Evolutionary conservation across 2,888 invertebrate genomes (phyloP), one percentile per base, ranked within the genome.

Genomic region (Morpho helenor): DNA sequence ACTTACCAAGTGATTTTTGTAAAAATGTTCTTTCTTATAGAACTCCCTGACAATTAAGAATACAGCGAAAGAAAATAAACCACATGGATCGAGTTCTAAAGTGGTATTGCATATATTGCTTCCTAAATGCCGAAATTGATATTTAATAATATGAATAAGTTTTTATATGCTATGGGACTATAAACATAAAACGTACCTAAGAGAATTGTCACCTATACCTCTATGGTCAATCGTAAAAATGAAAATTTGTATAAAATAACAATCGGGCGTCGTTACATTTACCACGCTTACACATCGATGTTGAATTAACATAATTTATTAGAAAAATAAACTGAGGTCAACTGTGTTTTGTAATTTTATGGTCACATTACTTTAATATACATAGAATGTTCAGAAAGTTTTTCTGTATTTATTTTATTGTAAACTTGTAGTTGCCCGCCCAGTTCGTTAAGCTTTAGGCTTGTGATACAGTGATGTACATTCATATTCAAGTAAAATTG

Each of bases 281-380:
- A 53, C 51, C 10, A 53, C 41, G 45, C 44, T 51, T 56, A 56
- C 56, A 60, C 56, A 23, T 52, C 31, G 41, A 56, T 49, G 51
- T 44, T 42, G 16, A 16, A 61, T 61, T 51, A 46, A 50, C 56
- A 61, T 61, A 59, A 61, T 62, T 62, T 62, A 45, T 56, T 54
- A 41, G 8, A 40, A 48, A 52, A 43, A 53, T 48, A 39, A 52
- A 45, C 56, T 51, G 44, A 53, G 48, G 42, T 48, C 56, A 45
- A 51, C 7, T 41, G 42, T 41, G 48, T 10, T 44, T 47, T 52
- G 51, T 49, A 48, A 41, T 54, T 54, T 54, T 54, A 54, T 54
- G 23, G 54, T 41, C 41, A n/a, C 54, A 23, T 54, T 48, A 48
- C 23, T 42, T 48, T 42, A 54, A 54, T 53, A 31, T 40, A 48